A percentile compares a stretch with the other conserved stretches of the same genome.
phyloP scores from a whole-genome alignment of 2,888 invertebrate genomes.

The Prosapia bicincta region DNA sequence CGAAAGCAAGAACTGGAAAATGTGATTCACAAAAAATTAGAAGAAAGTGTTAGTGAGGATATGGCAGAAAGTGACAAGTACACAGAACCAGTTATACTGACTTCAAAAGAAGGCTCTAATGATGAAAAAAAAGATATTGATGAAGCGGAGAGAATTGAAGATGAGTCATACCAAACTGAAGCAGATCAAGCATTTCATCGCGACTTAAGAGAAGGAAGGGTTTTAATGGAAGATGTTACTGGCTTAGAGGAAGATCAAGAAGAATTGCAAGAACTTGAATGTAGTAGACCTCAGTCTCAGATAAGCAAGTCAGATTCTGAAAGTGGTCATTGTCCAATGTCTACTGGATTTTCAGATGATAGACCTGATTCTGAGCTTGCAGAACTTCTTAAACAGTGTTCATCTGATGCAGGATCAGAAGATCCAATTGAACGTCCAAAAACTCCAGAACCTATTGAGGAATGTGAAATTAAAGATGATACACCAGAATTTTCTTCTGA shows the following conservation, averaged over 20 bases:
- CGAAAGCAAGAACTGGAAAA: constrained; percentile 23
- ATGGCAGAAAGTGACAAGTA: constrained; percentile 46
- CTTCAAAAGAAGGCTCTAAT: constrained; percentile 48
- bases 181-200: constrained; percentile 48
- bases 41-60: constrained; percentile 38
- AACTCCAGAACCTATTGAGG: constrained; percentile 51
- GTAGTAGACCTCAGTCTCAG: constrained; percentile 46
- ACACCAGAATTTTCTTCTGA: constrained; percentile 45
- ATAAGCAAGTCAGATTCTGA: constrained; percentile 46
- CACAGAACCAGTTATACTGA: constrained; percentile 42
- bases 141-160: constrained; percentile 44
- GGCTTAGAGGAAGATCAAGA: constrained; percentile 48
- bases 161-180: constrained; percentile 49
- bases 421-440: constrained; percentile 54
- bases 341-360: constrained; percentile 47
- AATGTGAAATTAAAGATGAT: constrained; percentile 46
- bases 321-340: constrained; percentile 43
- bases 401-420: constrained; percentile 45
- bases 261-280: constrained; percentile 50
- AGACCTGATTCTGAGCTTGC: constrained; percentile 47
- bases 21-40: constrained; percentile 39
- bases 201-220: constrained; percentile 46
- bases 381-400: constrained; percentile 45
- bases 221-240: constrained; percentile 33
- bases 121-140: constrained; percentile 50